These are phyloP conservation scores for Drosophila pullipes DNA, from an alignment of 2,888 invertebrate genomes.

Conservation along the genomic window DNA sequence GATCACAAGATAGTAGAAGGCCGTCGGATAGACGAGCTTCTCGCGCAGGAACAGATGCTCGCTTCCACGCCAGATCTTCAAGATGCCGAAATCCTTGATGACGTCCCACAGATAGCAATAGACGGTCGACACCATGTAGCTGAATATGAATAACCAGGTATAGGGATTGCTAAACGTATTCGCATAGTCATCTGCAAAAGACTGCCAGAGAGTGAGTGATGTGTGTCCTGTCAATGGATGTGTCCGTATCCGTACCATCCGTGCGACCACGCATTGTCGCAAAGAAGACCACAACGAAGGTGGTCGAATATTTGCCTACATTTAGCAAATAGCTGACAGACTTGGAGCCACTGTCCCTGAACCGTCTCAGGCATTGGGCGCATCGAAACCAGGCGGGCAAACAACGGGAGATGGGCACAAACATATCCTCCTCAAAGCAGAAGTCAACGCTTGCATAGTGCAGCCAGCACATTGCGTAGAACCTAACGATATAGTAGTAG, in stretches of 20 bases:
- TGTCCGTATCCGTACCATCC: slow-evolving; percentile 76
- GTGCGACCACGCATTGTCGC: slow-evolving; percentile 86
- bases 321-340: slow-evolving; percentile 97
- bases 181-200: slow-evolving; percentile 86
- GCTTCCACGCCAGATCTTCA: slow-evolving; percentile 92
- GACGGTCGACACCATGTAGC: slow-evolving; percentile 92
- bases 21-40: slow-evolving; percentile 97
- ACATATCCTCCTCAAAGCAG: slow-evolving; percentile 88
- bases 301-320: slow-evolving; percentile 98
- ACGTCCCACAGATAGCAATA: slow-evolving; percentile 99
- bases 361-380: slow-evolving; percentile 97
- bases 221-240: neutral
- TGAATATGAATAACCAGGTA: slow-evolving; percentile 93
- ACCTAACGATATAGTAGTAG: slow-evolving; percentile 95
- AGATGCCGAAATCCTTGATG: slow-evolving; percentile 98
- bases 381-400: slow-evolving; percentile 99
- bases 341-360: slow-evolving; percentile 93
- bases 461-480: slow-evolving; percentile 88
- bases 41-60: slow-evolving; percentile 95
- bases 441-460: slow-evolving; percentile 8
- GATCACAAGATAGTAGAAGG: slow-evolving; percentile 94
- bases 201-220: slow-evolving; percentile 47
- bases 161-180: slow-evolving; percentile 91
- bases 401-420: slow-evolving; percentile 93
- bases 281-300: slow-evolving; percentile 96